These are phyloP conservation scores for Aphaenogaster floridana DNA, from an alignment of 1,140 invertebrate species.

Conservation along the genomic window DNA sequence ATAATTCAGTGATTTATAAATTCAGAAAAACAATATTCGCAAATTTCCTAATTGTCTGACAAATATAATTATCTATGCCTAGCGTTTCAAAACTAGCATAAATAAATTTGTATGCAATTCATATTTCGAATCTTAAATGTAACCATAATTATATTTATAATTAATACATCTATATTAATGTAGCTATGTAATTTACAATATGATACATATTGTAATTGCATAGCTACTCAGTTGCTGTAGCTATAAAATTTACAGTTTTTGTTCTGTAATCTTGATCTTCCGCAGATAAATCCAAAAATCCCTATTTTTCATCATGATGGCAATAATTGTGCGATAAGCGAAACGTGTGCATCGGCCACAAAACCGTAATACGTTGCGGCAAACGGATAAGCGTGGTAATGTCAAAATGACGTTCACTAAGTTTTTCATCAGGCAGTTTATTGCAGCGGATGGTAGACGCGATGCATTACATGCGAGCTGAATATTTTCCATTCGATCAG, in stretches of 20 bases:
- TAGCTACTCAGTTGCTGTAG: background rate
- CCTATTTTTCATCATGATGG: background rate
- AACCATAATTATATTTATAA: background rate
- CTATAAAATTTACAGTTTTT: background rate
- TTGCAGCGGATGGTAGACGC: slow-evolving; percentile 23
- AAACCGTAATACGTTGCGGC: slow-evolving; percentile 48
- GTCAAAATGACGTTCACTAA: slow-evolving; percentile 33
- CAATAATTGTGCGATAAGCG: slow-evolving; percentile 22
- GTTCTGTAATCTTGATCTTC: background rate
- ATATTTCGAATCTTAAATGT: background rate
- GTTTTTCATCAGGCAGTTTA: slow-evolving; percentile 49
- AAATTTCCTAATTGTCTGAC: too few species aligned
- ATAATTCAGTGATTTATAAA: background rate
- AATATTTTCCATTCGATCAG: slow-evolving; percentile 58
- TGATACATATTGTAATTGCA: too few species aligned
- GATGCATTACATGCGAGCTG: slow-evolving; percentile 16
- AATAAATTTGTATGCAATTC: background rate
- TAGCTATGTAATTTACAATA: too few species aligned
- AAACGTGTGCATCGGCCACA: background rate
- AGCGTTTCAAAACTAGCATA: background rate
- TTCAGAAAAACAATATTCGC: too few species aligned
- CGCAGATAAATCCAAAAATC: background rate
- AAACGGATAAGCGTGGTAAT: slow-evolving; percentile 43
- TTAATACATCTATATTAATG: background rate
- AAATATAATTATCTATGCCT: too few species aligned